Conservation (phyloP, 2,797 vertebrate species). For the Mus caroli region DNA sequence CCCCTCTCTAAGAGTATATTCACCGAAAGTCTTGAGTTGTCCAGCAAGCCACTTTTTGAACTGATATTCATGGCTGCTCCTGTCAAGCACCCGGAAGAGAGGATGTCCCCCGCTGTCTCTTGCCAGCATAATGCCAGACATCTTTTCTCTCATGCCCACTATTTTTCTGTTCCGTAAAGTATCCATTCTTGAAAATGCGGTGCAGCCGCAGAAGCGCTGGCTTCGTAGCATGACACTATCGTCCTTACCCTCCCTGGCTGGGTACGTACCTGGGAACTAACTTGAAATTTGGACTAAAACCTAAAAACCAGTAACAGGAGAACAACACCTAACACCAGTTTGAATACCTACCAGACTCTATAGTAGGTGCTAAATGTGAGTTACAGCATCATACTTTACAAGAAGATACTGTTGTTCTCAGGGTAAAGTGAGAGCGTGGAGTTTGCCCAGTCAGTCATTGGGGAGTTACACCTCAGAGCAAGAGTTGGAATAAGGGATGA, state of each 20-base stretch:
- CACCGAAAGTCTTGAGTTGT: background rate
- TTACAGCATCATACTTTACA: background rate
- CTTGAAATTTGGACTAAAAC: background rate
- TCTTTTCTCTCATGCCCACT: background rate
- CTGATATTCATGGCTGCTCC: background rate
- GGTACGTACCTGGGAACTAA: constrained; percentile 14
- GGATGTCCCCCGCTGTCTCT: background rate
- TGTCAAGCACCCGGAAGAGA: background rate
- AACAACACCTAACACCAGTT: background rate
- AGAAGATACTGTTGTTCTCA: background rate
- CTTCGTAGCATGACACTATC: background rate
- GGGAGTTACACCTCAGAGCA: background rate
- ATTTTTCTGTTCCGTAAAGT: background rate
- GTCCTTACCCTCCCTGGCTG: background rate
- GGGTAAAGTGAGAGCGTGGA: background rate
- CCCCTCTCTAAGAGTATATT: background rate
- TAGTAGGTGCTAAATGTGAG: no score
- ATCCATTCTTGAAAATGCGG: background rate
- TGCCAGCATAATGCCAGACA: background rate
- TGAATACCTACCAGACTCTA: background rate
- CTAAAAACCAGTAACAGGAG: background rate
- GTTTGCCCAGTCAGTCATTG: background rate
- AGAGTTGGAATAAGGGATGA: background rate
- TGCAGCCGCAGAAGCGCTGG: background rate
- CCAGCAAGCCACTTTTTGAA: background rate